These are phyloP conservation scores for Muraenolepis orangiensis DNA, from an alignment of 2,797 vertebrate genomes.

Conservation along the genomic window DNA sequence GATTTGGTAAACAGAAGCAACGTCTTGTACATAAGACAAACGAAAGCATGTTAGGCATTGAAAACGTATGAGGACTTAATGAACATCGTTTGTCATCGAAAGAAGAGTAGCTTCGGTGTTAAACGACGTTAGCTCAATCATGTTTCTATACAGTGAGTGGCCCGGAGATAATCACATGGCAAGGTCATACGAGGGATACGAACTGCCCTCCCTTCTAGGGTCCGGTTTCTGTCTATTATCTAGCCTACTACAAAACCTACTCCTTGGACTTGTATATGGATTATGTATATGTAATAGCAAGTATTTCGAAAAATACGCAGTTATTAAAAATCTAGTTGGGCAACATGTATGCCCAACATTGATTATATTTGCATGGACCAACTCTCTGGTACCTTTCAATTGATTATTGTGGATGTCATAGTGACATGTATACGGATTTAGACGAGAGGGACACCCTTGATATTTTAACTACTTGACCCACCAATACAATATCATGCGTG, in stretches of 20 bases:
- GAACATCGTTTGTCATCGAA: background rate
- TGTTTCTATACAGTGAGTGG: constrained; percentile 20
- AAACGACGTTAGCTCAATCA: constrained; percentile 1
- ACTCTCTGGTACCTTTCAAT: background rate
- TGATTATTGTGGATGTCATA: background rate
- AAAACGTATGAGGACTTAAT: background rate
- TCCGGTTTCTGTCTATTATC: background rate
- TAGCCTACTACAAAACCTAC: background rate
- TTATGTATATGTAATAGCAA: background rate
- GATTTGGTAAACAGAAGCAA: background rate
- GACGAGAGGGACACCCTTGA: background rate
- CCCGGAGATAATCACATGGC: constrained; percentile 42
- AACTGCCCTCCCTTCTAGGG: constrained; percentile 30
- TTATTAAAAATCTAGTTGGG: background rate
- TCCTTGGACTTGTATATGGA: background rate
- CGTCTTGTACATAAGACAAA: background rate
- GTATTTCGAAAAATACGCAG: background rate
- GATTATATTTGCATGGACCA: background rate
- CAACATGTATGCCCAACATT: background rate
- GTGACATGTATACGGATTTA: background rate
- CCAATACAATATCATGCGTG: background rate
- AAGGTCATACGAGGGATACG: constrained; percentile 51
- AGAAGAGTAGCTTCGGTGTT: background rate
- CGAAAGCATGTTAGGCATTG: background rate
- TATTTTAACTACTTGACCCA: background rate